Percentiles rank a stretch among this genome's conserved stretches.
Conservation (phyloP, 2,888 invertebrate species). For the Hirtodrosophila alboralis region DNA sequence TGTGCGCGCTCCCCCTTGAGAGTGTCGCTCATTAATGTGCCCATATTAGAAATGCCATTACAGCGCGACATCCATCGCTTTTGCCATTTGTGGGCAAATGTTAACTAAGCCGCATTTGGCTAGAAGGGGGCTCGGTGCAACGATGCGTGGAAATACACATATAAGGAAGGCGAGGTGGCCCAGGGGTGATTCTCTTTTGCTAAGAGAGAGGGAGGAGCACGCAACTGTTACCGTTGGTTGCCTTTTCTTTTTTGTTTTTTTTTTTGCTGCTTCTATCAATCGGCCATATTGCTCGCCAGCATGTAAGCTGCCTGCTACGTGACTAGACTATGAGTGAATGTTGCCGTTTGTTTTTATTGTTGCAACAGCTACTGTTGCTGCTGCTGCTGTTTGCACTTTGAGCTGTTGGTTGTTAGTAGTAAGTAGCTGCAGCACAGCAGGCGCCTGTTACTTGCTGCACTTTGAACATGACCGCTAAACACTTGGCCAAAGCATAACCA, state of each 20-base stretch:
- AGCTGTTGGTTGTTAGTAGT: constrained; percentile 24
- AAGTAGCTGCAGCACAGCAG: constrained; percentile 39
- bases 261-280: constrained; percentile 52
- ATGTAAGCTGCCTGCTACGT: constrained; percentile 59
- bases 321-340: constrained; percentile 56
- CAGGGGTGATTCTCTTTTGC: constrained; percentile 43
- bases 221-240: constrained; percentile 60
- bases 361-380: constrained; percentile 16
- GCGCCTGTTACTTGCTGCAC: constrained; percentile 54
- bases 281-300: constrained; percentile 63
- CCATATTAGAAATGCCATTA: constrained; percentile 68
- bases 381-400: constrained; percentile 31
- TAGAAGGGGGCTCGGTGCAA: constrained; percentile 46
- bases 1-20: constrained; percentile 29
- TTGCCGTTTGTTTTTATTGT: constrained; percentile 1
- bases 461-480: constrained; percentile 55
- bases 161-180: not conserved
- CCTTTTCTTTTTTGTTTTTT: no score
- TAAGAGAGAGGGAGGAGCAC: constrained; percentile 3
- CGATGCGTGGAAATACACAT: constrained; percentile 45
- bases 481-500: constrained; percentile 41
- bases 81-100: constrained; percentile 75
- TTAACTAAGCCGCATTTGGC: constrained; percentile 50
- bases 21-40: constrained; percentile 64
- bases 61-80: constrained; percentile 55